A percentile compares a stretch with the other conserved stretches of the same genome.
These are phyloP conservation scores for Callithrix jacchus DNA, from an alignment of 2,113 vertebrate species.

Conservation along the genomic window DNA sequence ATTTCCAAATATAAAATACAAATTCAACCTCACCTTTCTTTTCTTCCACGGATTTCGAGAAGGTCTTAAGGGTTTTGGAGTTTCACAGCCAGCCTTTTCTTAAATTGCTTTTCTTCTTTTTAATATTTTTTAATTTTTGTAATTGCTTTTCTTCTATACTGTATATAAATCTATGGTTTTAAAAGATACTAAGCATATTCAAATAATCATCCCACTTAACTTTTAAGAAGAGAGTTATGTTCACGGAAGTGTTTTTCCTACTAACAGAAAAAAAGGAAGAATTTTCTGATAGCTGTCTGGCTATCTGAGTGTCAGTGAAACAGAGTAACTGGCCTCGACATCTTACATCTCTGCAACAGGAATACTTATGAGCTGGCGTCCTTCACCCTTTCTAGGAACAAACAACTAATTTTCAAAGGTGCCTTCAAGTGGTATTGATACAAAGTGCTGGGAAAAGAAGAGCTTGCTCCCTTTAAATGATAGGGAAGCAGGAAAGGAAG, in stretches of 20 bases:
- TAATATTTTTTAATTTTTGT: too few species aligned
- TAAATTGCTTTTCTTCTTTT: slow-evolving; percentile 12
- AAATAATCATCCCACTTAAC: not conserved
- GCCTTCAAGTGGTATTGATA: not conserved
- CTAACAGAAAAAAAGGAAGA: not conserved
- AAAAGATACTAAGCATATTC: not conserved
- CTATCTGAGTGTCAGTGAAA: not conserved
- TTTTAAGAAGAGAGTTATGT: not conserved
- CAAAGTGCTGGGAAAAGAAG: too few species aligned
- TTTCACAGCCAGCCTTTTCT: not conserved
- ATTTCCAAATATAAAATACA: not conserved
- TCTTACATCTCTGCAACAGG: not conserved
- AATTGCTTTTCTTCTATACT: not conserved
- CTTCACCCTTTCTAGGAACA: not conserved
- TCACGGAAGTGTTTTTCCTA: not conserved
- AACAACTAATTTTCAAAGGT: not conserved
- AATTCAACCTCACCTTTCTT: not conserved
- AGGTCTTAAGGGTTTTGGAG: not conserved
- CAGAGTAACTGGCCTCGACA: not conserved
- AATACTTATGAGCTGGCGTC: not conserved
- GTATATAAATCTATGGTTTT: not conserved
- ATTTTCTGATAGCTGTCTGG: not conserved
- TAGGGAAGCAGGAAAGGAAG: too few species aligned
- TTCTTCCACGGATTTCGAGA: not conserved
- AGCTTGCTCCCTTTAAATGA: too few species aligned